phyloP scores from a whole-genome alignment of 2,113 vertebrate species.

The Xyrauchen texanus region DNA sequence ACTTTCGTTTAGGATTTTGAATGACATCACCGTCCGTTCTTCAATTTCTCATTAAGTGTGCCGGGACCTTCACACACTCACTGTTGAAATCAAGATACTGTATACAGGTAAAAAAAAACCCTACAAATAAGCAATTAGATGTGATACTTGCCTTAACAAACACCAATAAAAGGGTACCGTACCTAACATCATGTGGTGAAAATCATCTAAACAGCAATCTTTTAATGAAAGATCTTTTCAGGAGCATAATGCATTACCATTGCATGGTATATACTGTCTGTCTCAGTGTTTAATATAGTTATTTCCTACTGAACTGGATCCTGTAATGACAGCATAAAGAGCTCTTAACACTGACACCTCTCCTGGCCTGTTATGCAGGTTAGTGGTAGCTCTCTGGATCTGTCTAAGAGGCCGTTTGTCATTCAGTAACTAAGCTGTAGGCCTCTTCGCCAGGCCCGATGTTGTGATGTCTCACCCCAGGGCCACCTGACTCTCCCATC shows the following conservation, averaged over 20 bases:
- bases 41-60: too few relatives aligned
- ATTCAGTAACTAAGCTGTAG: slow-evolving; percentile 17
- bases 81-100: too few relatives aligned
- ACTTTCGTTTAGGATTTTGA: too few relatives aligned
- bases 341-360: slow-evolving; percentile 39
- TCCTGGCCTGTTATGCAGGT: slow-evolving; percentile 29
- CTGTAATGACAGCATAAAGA: slow-evolving; percentile 43
- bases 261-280: slow-evolving; percentile 1
- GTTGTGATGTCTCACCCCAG: slow-evolving; percentile 32
- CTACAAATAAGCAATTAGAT: too few relatives aligned
- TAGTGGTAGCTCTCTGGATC: slow-evolving; percentile 30
- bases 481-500: slow-evolving; percentile 76
- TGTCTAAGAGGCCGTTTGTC: slow-evolving; percentile 37
- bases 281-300: slow-evolving; percentile 31
- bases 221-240: background rate
- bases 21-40: too few relatives aligned
- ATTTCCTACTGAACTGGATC: slow-evolving; percentile 22
- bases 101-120: too few relatives aligned
- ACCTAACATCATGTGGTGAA: too few relatives aligned
- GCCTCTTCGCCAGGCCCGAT: background rate
- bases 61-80: too few relatives aligned
- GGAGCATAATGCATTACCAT: background rate
- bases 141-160: too few relatives aligned
- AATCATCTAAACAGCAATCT: too few relatives aligned
- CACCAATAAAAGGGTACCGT: too few relatives aligned